Evolutionary conservation across 2,888 invertebrate genomes (phyloP), one percentile per base, ranked within the genome.

Genomic region (Habrosyne pyritoides): DNA sequence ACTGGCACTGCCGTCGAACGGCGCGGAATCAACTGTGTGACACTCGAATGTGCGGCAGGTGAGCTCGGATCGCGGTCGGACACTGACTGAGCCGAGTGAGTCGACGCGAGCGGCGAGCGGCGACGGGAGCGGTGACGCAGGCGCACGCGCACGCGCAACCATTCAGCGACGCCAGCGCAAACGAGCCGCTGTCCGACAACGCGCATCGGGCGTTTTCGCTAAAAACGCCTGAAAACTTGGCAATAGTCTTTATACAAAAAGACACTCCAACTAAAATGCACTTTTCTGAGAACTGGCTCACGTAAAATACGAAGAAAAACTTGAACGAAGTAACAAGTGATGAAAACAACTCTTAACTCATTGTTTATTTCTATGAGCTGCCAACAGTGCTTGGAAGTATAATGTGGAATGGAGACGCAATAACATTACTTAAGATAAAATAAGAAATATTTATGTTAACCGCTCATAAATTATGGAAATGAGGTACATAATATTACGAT

Each of bases 51-150:
- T 59, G 74, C 81, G 80, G 79, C 86, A 80, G 79, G 73, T 82
- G 73, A 73, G 69, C 76, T 78, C 84, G 83, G 80, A 73, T 81
- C 82, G 84, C 87, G 81, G 79, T 78, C 85, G 80, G 82, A 83
- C 84, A 86, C 89, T 83, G 86, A 81, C 73, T 76, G 77, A 67
- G 61, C 60, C 56, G 58, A 22, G 52, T 61, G 69, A 53, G 49
- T 54, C 55, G 64, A 61, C 65, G 72, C 62, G 59, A 52, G 61
- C 66, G 64, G 62, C 61, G 63, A 60, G 63, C 69, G 60, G 67
- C 66, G 62, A 60, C 61, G 59, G 53, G 52, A 55, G 51, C 52
- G 52, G 56, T 57, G 66, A 65, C 64, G 68, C 56, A 53, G 54
- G 57, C 59, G 54, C 54, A 58, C 55, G 59, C 59, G 57, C 57